Evolutionary conservation across 2,797 vertebrate genomes (phyloP).

Genomic region (Tenualosa thibaudeaui): DNA sequence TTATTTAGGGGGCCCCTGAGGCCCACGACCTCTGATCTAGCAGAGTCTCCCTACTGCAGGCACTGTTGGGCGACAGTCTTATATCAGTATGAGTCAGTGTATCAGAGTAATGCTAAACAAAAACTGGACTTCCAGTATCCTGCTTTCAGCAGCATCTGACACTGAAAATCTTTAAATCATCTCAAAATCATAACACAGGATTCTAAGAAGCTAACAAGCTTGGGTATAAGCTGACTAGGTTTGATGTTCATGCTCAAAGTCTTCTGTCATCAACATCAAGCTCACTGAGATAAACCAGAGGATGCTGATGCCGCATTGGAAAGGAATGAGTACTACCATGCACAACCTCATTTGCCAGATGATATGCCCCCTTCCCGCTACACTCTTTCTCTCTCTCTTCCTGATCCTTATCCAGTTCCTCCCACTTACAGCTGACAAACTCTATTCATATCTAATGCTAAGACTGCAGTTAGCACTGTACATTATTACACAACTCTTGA

Average conservation of each 20-base stretch:
- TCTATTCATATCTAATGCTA: background rate
- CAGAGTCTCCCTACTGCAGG: background rate
- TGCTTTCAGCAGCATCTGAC: background rate
- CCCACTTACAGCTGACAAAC: conserved; percentile 5
- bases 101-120: background rate
- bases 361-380: background rate
- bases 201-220: background rate
- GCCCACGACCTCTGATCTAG: conserved; percentile 19
- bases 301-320: background rate
- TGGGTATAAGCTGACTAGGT: no score
- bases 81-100: background rate
- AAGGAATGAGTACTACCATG: background rate
- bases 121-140: background rate
- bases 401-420: conserved; percentile 12
- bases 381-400: conserved; percentile 18
- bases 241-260: conserved; percentile 4
- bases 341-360: conserved; percentile 1
- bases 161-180: background rate
- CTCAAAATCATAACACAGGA: background rate
- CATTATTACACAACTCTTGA: background rate
- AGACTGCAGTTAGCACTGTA: background rate
- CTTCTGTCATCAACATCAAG: background rate
- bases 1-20: conserved; percentile 37
- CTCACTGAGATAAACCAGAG: background rate
- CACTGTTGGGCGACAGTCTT: background rate